A percentile compares a stretch with the other conserved stretches of the same genome.
Evolutionary conservation across 2,797 vertebrate species (phyloP).

Genomic region (Acanthurus leucopareius): DNA sequence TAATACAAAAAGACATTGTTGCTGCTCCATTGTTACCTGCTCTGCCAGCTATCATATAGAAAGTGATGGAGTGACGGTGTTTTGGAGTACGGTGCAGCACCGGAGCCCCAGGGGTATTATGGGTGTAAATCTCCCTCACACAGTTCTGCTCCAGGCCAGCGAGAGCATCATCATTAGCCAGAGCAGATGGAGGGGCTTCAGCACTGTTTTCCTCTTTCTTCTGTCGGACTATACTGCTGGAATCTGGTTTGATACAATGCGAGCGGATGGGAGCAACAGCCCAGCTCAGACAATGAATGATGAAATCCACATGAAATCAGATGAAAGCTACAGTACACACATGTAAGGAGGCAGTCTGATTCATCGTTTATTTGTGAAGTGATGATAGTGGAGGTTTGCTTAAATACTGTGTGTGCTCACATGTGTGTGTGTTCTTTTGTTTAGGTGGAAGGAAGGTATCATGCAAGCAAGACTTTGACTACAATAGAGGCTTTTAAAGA

Average conservation of each 20-base stretch:
- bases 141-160: conserved; percentile 80
- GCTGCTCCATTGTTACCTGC: conserved; percentile 79
- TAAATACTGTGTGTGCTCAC: conserved; percentile 32
- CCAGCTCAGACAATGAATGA: conserved; percentile 75
- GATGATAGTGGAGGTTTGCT: conserved; percentile 59
- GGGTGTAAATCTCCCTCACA: conserved; percentile 80
- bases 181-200: conserved; percentile 79
- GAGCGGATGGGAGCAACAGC: conserved; percentile 63
- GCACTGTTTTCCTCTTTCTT: conserved; percentile 58
- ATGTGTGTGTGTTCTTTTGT: conserved; percentile 39
- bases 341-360: conserved; percentile 55
- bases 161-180: conserved; percentile 81
- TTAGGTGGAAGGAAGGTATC: conserved; percentile 18
- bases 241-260: conserved; percentile 74
- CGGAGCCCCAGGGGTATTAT: conserved; percentile 75
- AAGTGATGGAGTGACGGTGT: conserved; percentile 81
- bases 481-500: background rate
- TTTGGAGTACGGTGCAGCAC: conserved; percentile 66
- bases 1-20: conserved; percentile 84
- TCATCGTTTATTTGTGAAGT: conserved; percentile 76
- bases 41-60: conserved; percentile 78
- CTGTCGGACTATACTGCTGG: conserved; percentile 72
- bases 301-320: conserved; percentile 82
- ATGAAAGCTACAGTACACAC: conserved; percentile 71
- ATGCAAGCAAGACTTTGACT: background rate